Percentiles rank a stretch among this genome's conserved stretches.
phyloP scores from a whole-genome alignment of 1,140 invertebrate species.

The Camponotus floridanus region DNA sequence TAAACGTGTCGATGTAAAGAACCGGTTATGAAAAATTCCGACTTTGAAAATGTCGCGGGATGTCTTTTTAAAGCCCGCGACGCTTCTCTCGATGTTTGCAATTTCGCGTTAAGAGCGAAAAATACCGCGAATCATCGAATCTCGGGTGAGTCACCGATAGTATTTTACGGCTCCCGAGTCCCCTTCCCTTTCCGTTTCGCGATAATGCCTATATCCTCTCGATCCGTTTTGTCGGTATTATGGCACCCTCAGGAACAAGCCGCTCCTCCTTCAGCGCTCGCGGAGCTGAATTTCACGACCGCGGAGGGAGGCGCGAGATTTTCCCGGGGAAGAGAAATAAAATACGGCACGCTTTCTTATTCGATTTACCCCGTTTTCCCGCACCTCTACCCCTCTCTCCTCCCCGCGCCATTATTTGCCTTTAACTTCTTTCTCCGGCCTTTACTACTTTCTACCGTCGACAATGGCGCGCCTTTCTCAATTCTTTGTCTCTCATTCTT shows the following conservation, averaged over 20 bases:
- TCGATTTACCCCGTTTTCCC: conserved; percentile 55
- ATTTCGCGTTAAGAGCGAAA: conserved; percentile 49
- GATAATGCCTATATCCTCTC: conserved; percentile 61
- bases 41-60: not conserved
- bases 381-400: conserved; percentile 4
- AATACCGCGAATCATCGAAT: conserved; percentile 47
- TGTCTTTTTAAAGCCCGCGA: not conserved
- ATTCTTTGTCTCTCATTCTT: conserved; percentile 62
- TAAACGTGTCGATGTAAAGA: not conserved
- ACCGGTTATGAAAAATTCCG: not conserved
- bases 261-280: conserved; percentile 32
- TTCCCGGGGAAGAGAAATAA: conserved; percentile 64
- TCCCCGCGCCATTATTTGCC: conserved; percentile 70
- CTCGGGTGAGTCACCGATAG: conserved; percentile 50
- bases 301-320: conserved; percentile 55
- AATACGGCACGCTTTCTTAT: conserved; percentile 65
- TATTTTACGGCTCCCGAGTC: conserved; percentile 29
- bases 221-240: conserved; percentile 62
- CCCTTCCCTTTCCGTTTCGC: conserved; percentile 13
- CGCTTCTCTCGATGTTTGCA: conserved; percentile 5
- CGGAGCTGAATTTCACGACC: conserved; percentile 54
- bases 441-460: conserved; percentile 58
- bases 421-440: conserved; percentile 58
- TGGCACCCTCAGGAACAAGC: conserved; percentile 56
- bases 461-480: conserved; percentile 47